A percentile compares a stretch with the other conserved stretches of the same genome.
Evolutionary conservation across 2,113 vertebrate species (phyloP).

Genomic region (Centrocercus urophasianus): DNA sequence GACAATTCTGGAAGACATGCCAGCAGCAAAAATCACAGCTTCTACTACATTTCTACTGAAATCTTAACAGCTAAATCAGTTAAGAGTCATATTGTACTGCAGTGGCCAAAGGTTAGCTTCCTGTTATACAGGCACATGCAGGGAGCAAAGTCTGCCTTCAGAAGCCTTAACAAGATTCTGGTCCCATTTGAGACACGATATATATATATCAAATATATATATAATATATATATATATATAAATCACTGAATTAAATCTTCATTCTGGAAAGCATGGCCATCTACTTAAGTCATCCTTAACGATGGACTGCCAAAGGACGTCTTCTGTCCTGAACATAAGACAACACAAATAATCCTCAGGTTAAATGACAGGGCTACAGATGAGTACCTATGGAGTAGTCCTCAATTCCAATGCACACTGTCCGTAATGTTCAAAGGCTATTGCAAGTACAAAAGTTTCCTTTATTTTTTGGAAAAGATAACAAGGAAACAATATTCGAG

Average conservation of each 20-base stretch:
- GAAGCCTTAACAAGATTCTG: background rate
- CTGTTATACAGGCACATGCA: background rate
- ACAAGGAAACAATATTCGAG: background rate
- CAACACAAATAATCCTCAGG: background rate
- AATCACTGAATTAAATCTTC: background rate
- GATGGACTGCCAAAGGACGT: background rate
- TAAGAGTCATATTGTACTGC: background rate
- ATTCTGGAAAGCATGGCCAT: background rate
- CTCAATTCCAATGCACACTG: background rate
- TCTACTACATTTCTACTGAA: constrained; percentile 11
- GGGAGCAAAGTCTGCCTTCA: background rate
- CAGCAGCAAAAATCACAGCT: constrained; percentile 9
- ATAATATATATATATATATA: no score
- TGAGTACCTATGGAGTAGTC: background rate
- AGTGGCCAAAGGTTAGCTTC: background rate
- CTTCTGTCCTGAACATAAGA: background rate
- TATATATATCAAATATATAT: no score
- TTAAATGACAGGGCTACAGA: background rate
- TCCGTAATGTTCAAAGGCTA: background rate
- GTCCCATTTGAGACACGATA: background rate
- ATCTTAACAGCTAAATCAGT: background rate
- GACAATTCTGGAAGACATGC: background rate
- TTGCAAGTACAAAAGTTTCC: background rate
- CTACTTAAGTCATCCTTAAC: background rate
- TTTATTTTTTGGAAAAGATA: background rate